Evolutionary conservation across 2,888 invertebrate species (phyloP).

Genomic region (Odontomyia ornata): DNA sequence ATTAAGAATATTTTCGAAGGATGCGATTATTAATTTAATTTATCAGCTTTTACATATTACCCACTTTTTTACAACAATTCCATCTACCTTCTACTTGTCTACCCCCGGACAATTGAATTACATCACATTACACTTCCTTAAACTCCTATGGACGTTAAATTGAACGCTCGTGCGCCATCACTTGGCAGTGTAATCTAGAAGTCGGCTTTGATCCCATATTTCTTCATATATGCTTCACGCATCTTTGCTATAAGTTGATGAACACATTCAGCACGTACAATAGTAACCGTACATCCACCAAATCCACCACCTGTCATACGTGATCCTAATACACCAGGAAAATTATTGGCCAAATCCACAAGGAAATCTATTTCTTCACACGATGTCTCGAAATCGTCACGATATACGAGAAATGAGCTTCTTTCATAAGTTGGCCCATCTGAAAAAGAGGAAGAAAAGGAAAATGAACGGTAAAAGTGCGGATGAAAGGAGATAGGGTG

Average conservation of each 20-base stretch:
- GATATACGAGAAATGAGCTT: constrained; percentile 83
- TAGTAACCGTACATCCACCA: constrained; percentile 85
- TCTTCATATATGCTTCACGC: constrained; percentile 68
- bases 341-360: constrained; percentile 77
- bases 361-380: constrained; percentile 86
- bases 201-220: constrained; percentile 66
- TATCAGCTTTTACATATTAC: too few relatives aligned
- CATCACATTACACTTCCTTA: too few relatives aligned
- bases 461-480: background rate
- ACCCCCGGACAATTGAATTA: too few relatives aligned
- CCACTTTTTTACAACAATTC: too few relatives aligned
- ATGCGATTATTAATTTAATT: too few relatives aligned
- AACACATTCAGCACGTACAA: constrained; percentile 73
- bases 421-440: constrained; percentile 78
- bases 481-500: background rate
- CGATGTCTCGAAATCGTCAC: constrained; percentile 89
- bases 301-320: constrained; percentile 84
- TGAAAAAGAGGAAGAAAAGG: too few relatives aligned
- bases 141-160: too few relatives aligned
- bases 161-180: constrained; percentile 70
- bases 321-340: constrained; percentile 85
- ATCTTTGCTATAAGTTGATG: constrained; percentile 69
- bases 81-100: too few relatives aligned
- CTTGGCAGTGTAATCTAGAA: constrained; percentile 82
- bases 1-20: too few relatives aligned